Evolutionary conservation across 2,113 vertebrate species (phyloP).

Genomic region (Ariopsis seemanni): DNA sequence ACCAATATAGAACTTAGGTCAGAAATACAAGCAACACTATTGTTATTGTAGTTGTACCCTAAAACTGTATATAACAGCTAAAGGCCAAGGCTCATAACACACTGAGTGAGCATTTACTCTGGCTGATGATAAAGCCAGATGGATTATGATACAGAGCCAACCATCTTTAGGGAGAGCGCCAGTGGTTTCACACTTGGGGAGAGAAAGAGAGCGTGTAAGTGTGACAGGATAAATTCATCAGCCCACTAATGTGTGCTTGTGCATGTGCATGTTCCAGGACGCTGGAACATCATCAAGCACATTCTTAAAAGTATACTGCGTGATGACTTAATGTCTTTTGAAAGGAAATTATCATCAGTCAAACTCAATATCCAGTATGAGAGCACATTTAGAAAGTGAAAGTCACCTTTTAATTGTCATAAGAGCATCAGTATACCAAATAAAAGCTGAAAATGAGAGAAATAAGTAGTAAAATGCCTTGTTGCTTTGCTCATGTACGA

Average conservation of each 20-base stretch:
- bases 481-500: conserved; percentile 38
- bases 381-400: neutral
- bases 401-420: conserved; percentile 7
- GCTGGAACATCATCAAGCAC: conserved; percentile 40
- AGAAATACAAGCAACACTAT: neutral
- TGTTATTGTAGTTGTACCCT: neutral
- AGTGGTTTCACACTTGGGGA: conserved; percentile 47
- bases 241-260: conserved; percentile 47
- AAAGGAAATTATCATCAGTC: neutral
- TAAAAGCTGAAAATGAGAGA: conserved; percentile 21
- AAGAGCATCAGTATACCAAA: conserved; percentile 22
- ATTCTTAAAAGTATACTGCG: conserved; percentile 11
- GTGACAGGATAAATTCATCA: conserved; percentile 52
- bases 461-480: conserved; percentile 37
- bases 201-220: conserved; percentile 32
- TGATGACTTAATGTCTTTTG: neutral
- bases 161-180: conserved; percentile 41
- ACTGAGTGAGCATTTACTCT: conserved; percentile 32
- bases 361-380: neutral
- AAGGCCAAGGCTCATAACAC: conserved; percentile 34
- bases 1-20: neutral
- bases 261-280: conserved; percentile 25
- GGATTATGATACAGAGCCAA: conserved; percentile 43
- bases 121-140: conserved; percentile 39
- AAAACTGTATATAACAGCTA: conserved; percentile 6